A percentile compares a stretch with the other conserved stretches of the same genome.
These are phyloP conservation scores for Drosophila auraria DNA, from an alignment of 1,140 invertebrate genomes.

Conservation along the genomic window DNA sequence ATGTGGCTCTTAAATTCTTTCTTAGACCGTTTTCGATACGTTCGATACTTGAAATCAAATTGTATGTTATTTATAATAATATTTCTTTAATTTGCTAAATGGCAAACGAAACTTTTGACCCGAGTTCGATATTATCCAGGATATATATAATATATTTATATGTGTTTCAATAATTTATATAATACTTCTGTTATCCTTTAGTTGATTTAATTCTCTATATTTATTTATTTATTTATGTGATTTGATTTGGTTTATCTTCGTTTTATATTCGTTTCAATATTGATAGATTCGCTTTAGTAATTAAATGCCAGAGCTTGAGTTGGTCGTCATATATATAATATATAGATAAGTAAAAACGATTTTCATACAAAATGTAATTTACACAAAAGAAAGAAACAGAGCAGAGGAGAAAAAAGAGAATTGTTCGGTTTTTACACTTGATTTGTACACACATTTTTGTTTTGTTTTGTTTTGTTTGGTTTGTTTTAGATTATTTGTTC, in stretches of 20 bases:
- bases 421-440: constrained; percentile 79
- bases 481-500: constrained; percentile 33
- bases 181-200: constrained; percentile 65
- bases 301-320: constrained; percentile 80
- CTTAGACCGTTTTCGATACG: constrained; percentile 30
- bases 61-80: constrained; percentile 26
- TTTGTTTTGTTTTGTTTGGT: constrained; percentile 45
- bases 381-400: constrained; percentile 82
- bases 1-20: constrained; percentile 60
- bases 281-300: constrained; percentile 74
- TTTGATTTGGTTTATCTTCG: constrained; percentile 38
- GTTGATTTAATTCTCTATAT: constrained; percentile 59
- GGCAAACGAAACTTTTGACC: constrained; percentile 45
- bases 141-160: constrained; percentile 42
- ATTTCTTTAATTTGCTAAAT: constrained; percentile 37
- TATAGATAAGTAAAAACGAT: constrained; percentile 70
- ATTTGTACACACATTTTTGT: constrained; percentile 78
- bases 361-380: constrained; percentile 75
- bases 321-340: constrained; percentile 54
- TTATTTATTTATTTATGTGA: constrained; percentile 51
- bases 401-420: constrained; percentile 83
- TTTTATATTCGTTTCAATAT: constrained; percentile 64
- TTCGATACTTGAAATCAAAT: constrained; percentile 48
- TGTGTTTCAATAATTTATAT: constrained; percentile 59
- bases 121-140: constrained; percentile 37